phyloP scores from a whole-genome alignment of 2,113 vertebrate genomes.

The Limanda limanda region DNA sequence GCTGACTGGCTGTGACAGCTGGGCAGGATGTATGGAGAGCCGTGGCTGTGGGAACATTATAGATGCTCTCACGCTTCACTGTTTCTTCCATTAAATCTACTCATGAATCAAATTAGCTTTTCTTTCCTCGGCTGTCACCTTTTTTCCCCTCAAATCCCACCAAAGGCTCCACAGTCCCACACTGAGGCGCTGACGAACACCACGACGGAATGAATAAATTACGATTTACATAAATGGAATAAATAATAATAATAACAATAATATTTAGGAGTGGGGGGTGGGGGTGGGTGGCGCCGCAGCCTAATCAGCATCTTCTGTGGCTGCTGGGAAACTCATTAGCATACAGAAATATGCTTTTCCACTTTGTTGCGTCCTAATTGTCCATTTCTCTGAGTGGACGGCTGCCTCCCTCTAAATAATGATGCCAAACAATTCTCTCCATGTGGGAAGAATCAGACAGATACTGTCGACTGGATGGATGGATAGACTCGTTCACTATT shows the following conservation, averaged over 20 bases:
- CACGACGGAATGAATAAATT: conserved; percentile 61
- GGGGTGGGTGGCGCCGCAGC: neutral
- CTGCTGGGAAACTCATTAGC: conserved; percentile 53
- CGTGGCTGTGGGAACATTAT: conserved; percentile 67
- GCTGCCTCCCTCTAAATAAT: conserved; percentile 61
- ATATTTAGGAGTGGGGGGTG: neutral
- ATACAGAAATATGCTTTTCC: conserved; percentile 71
- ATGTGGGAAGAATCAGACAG: conserved; percentile 25
- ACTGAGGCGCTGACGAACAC: conserved; percentile 50
- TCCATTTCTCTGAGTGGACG: conserved; percentile 63
- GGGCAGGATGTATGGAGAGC: conserved; percentile 59
- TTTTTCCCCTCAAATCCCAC: conserved; percentile 28
- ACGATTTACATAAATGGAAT: conserved; percentile 51
- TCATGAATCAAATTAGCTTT: conserved; percentile 82
- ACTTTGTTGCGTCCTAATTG: conserved; percentile 75
- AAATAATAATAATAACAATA: conserved; percentile 41
- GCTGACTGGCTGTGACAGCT: conserved; percentile 61
- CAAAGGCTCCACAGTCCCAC: neutral
- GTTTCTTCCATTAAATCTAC: conserved; percentile 81
- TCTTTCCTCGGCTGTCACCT: conserved; percentile 53
- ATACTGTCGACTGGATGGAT: too few relatives aligned
- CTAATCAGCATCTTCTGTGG: conserved; percentile 59
- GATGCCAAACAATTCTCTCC: conserved; percentile 44
- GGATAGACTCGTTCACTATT: too few relatives aligned
- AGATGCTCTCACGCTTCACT: conserved; percentile 72